Evolutionary conservation across 2,888 invertebrate genomes (phyloP), one percentile per base, ranked within the genome.

Genomic region (Noctua comes): DNA sequence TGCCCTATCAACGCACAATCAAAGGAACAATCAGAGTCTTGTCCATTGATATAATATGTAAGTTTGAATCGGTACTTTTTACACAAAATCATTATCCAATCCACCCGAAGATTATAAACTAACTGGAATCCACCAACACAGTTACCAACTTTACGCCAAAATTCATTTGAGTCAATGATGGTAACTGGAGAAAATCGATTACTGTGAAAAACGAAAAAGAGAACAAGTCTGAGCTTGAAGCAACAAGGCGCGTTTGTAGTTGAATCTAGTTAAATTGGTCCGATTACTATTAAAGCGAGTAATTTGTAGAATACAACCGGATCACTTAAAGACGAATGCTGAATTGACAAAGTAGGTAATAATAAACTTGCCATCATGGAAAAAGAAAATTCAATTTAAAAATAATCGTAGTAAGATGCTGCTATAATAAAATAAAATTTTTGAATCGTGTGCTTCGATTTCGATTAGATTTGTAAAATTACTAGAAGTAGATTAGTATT

Each of bases 141-240:
- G 85, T 80, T 83, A 81, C 51, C 73, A 83, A 89, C 86, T 87
- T 87, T 70, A 89, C 78, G 79, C 69, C 68, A 70, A 76, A 84
- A 76, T 68, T 69, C 31, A 73, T 36, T 71, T 68, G 27, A 70
- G 48, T 70, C 62, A 65, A 70, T 72, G 68, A 84, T 78, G 66
- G 64, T 70, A 66, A 48, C 77, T 74, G 77, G 36, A 27, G 36
- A 80, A 51, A 89, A 88, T 88, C 79, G 85, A 88, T 88, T 85
- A 80, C 36, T 40, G 59, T 62, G 69, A 64, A 80, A 79, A 80
- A 27, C 46, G 68, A 66, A 79, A 85, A 79, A 54, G 51, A 68
- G 76, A 73, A 54, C 79, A 77, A 73, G 31, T 10, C 73, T 40
- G 21, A 73, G 70, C 13, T 68, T 79, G 64, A 68, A 71, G 57